phyloP scores from a whole-genome alignment of 2,113 vertebrate genomes.

The Thamnophis sirtalis region DNA sequence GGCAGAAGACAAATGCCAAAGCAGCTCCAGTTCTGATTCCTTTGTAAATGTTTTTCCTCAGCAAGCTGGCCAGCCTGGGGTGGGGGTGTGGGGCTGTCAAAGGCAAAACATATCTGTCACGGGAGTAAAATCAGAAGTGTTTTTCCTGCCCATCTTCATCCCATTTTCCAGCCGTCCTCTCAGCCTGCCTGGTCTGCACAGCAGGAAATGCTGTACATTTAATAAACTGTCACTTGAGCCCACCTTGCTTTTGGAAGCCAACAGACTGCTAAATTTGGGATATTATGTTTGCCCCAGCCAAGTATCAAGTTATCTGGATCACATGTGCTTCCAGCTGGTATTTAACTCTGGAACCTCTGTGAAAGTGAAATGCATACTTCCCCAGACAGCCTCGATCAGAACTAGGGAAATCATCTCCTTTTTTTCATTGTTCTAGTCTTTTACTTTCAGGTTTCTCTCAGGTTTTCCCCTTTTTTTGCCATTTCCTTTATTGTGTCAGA shows the following conservation, averaged over 20 bases:
- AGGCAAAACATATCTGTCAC: constrained; percentile 9
- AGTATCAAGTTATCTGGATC: constrained; percentile 83
- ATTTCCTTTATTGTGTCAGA: neutral
- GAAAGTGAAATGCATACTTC: constrained; percentile 4
- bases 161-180: constrained; percentile 2
- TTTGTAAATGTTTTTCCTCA: neutral
- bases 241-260: constrained; percentile 42
- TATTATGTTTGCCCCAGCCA: constrained; percentile 62
- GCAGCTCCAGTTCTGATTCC: neutral
- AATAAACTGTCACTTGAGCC: constrained; percentile 67
- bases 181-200: neutral
- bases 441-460: accelerated
- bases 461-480: neutral
- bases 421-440: constrained; percentile 7
- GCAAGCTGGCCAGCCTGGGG: neutral
- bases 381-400: neutral
- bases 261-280: constrained; percentile 83
- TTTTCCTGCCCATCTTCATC: neutral
- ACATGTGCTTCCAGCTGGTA: constrained; percentile 70
- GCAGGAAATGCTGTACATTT: neutral
- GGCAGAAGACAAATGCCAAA: neutral
- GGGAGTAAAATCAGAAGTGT: neutral
- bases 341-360: constrained; percentile 54
- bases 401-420: constrained; percentile 17
- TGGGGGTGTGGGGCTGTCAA: neutral